Conservation (phyloP, 2,888 invertebrate species). For the Drosophila bunnanda region DNA sequence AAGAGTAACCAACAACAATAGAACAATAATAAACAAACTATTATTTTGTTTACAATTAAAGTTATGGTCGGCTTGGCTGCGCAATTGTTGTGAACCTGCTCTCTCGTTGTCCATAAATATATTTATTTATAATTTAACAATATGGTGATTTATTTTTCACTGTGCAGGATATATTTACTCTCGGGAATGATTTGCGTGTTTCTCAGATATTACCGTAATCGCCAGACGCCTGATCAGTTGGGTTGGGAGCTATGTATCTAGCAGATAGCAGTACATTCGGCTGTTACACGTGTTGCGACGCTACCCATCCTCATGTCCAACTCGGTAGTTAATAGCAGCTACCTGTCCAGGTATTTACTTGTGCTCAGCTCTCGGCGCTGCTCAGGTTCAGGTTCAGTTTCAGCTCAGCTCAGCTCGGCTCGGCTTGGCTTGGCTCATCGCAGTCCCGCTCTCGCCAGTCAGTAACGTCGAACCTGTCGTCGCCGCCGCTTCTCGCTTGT, state of each 20-base stretch:
- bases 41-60: not conserved
- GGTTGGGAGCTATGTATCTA: conserved; percentile 56
- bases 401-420: not conserved
- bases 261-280: conserved; percentile 53
- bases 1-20: not conserved
- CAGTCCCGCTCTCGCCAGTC: conserved; percentile 54
- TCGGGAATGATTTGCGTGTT: conserved; percentile 55
- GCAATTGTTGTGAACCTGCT: not conserved
- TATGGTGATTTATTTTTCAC: not conserved
- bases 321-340: conserved; percentile 21
- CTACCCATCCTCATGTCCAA: conserved; percentile 41
- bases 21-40: not conserved
- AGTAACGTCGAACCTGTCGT: conserved; percentile 65
- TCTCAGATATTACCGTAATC: conserved; percentile 68
- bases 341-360: conserved; percentile 50
- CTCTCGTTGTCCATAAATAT: not conserved
- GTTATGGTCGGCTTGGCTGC: not conserved
- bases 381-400: conserved; percentile 18
- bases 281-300: conserved; percentile 69
- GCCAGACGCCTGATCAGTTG: conserved; percentile 59
- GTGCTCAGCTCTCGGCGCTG: conserved; percentile 14
- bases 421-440: conserved; percentile 26
- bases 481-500: conserved; percentile 58
- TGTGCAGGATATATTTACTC: conserved; percentile 26
- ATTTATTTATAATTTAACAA: too few relatives aligned